Evolutionary conservation across 2,888 invertebrate genomes (phyloP), one percentile per base, ranked within the genome.

Genomic region (Iselma pallidipennis): DNA sequence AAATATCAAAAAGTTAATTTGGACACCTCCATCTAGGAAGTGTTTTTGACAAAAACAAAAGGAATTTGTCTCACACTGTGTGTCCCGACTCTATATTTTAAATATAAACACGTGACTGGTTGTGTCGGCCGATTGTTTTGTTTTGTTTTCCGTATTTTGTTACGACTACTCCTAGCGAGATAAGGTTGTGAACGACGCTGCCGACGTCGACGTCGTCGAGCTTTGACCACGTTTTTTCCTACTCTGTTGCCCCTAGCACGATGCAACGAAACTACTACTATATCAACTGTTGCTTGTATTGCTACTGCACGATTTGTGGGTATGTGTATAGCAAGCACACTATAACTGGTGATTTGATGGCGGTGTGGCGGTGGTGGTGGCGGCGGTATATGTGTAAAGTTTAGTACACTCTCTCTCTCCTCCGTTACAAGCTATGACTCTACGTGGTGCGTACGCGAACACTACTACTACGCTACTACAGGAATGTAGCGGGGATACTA

Each of bases 401-500:
- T 37, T 37, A 37, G 16, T 37, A 37, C 33, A n/a, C 33, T 33
- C 37, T 37, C 37, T 16, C 37, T 37, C 5, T 26, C 26, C 37
- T 16, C 37, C 37, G 37, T 37, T 37, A 2, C 37, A 16, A 37
- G 37, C 37, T 37, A 5, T 53, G 63, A 61, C 63, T 63, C 57
- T 54, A 59, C 63, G 54, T 57, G 28, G 60, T 63, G 60, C 59
- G 63, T 63, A 60, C 60, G 60, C 63, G 57, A 60, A 63, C 63
- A 60, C 63, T 73, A 72, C 72, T 73, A 74, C 73, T 77, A 78
- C 76, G 75, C 73, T 78, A 79, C 78, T 75, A 79, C 73, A 70
- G 76, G 77, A 76, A 75, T 77, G 76, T 76, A 74, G 80, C 71
- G 78, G 80, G 80, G 78, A 75, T 80, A 80, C 80, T 80, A 80